Conservation (phyloP, 2,113 vertebrate species). For the Rhipidura dahli region DNA sequence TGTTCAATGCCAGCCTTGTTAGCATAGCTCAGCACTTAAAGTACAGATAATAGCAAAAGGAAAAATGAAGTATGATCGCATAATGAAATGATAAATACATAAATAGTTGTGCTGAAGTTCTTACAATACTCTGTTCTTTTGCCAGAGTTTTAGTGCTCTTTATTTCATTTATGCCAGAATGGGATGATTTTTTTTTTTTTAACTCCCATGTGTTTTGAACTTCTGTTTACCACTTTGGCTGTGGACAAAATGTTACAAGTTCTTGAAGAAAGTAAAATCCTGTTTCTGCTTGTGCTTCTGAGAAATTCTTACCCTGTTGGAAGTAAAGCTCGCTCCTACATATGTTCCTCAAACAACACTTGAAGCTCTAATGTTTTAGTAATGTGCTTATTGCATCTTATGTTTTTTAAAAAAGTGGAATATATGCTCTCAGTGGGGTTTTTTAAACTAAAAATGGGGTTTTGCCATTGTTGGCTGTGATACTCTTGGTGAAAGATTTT, state of each 20-base stretch:
- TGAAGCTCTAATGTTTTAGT: background rate
- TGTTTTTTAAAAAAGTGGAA: background rate
- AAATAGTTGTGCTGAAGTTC: background rate
- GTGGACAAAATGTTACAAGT: background rate
- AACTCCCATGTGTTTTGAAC: background rate
- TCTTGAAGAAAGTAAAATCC: background rate
- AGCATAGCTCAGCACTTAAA: background rate
- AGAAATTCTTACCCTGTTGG: background rate
- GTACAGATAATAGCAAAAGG: background rate
- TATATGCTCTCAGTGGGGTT: background rate
- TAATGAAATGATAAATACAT: background rate
- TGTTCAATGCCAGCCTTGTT: background rate
- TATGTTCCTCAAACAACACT: background rate
- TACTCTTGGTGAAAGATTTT: background rate
- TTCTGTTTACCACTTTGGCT: background rate
- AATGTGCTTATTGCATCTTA: background rate
- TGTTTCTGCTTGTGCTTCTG: background rate
- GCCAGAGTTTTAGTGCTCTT: background rate
- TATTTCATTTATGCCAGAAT: background rate
- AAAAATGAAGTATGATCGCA: background rate
- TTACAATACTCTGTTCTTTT: background rate
- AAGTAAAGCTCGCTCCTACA: background rate
- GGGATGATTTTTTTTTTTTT: background rate
- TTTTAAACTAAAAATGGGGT: rapidly evolving
- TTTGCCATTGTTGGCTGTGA: background rate